Conservation (phyloP, 2,797 vertebrate species). For the Lerista edwardsae region DNA sequence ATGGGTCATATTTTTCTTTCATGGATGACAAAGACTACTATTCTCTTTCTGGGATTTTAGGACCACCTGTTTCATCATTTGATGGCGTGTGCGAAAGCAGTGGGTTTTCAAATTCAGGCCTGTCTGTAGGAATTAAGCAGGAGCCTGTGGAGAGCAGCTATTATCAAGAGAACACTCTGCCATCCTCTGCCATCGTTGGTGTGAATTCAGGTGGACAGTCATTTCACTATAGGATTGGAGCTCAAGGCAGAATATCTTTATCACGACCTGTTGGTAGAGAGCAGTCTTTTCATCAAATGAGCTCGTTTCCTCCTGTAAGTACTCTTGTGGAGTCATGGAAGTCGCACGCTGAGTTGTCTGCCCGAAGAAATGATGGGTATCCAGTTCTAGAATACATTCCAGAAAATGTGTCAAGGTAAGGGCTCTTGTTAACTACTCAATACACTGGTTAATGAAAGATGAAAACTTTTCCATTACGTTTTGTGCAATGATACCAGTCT, state of each 20-base stretch:
- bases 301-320: slow-evolving; percentile 93
- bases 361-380: slow-evolving; percentile 90
- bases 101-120: slow-evolving; percentile 87
- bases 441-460: not conserved
- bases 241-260: slow-evolving; percentile 97
- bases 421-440: not conserved
- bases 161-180: slow-evolving; percentile 91
- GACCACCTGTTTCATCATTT: slow-evolving; percentile 92
- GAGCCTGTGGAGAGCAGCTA: slow-evolving; percentile 93
- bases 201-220: slow-evolving; percentile 99
- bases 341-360: slow-evolving; percentile 81
- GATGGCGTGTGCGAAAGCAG: slow-evolving; percentile 91
- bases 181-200: slow-evolving; percentile 95
- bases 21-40: slow-evolving; percentile 99
- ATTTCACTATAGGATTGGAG: slow-evolving; percentile 99
- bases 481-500: slow-evolving; percentile 3
- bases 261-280: slow-evolving; percentile 92
- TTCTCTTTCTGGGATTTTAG: slow-evolving; percentile 97
- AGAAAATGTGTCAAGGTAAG: slow-evolving; percentile 88
- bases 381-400: slow-evolving; percentile 93
- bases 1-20: slow-evolving; percentile 95
- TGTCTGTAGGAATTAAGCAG: slow-evolving; percentile 95
- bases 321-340: slow-evolving; percentile 98
- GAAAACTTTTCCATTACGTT: not conserved
- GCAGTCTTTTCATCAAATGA: slow-evolving; percentile 94